Base-by-base conservation (phyloP, 1,140 invertebrate genomes). In the Drosophila erecta region DNA sequence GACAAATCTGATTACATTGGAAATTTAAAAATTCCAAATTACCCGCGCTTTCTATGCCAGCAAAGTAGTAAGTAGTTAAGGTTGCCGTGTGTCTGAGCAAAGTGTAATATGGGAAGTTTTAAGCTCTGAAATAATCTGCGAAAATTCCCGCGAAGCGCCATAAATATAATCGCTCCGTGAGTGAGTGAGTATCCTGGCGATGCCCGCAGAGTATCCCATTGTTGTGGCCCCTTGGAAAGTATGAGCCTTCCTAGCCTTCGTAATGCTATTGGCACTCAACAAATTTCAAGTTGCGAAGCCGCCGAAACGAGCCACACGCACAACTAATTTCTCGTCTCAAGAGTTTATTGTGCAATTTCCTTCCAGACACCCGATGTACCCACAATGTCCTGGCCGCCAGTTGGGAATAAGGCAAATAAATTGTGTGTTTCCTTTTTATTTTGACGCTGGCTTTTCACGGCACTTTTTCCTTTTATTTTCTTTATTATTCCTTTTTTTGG, bases 291-390 rank as follows among this genome's bases (percentile, higher is more conserved):
- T 75, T 74, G 72, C 20, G 27, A 70, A 49, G 67, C 70, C 66
- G 66, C 71, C 57, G 71, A 67, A 74, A 74, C 58, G 67, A 55
- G 56, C 62, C 75, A 49, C 78, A 78, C 74, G 64, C 74, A 73
- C 79, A 87, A 89, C 84, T 87, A 87, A 87, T 87, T 87, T 83
- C 67, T 87, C 76, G 84, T 79, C 84, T 77, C 76, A 65, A 89
- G 79, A 89, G 79, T 87, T 87, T 87, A 87, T 89, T 87, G 84
- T 89, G 79, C 84, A 89, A 87, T 87, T 87, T 87, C 79, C 79
- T 89, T 44, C 53, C 72, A 56, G 17, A 24, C 53, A 60, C 8
- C 38, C n/a, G 15, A 51, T 30, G n/a, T 15, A 8, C 17, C 20
- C 58, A 4, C 47, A 33, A 20, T 62, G 59, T 38, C 62, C 75